These are phyloP conservation scores for Dioctria rufipes DNA, from an alignment of 2,888 invertebrate species.

Conservation along the genomic window DNA sequence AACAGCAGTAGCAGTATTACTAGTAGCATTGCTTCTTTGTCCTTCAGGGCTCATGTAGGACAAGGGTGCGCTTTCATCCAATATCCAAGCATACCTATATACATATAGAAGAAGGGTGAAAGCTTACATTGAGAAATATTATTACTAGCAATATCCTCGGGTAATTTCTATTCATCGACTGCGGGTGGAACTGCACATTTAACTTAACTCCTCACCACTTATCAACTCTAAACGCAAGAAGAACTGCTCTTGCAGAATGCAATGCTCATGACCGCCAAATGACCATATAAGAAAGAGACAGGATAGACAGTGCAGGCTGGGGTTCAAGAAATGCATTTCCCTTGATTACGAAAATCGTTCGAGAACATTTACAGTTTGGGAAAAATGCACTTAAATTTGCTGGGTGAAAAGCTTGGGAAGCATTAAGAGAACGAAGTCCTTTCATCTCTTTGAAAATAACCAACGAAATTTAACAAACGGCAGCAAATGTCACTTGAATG, in stretches of 20 bases:
- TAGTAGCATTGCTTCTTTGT: slow-evolving; percentile 12
- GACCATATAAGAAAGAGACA: slow-evolving; percentile 51
- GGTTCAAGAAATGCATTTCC: slow-evolving; percentile 54
- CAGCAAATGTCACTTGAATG: slow-evolving; percentile 53
- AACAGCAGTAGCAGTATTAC: too few species aligned
- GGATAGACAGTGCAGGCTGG: neutral
- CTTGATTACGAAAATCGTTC: slow-evolving; percentile 47
- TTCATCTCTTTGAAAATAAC: neutral
- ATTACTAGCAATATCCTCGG: slow-evolving; percentile 1
- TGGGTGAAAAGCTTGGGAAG: slow-evolving; percentile 3
- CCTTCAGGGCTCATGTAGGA: slow-evolving; percentile 40
- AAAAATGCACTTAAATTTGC: slow-evolving; percentile 29
- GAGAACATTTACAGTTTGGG: slow-evolving; percentile 3
- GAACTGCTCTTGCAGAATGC: slow-evolving; percentile 19
- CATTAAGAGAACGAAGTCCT: slow-evolving; percentile 46
- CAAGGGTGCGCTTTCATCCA: slow-evolving; percentile 10
- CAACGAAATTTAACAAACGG: neutral
- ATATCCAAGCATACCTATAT: neutral
- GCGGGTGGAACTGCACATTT: slow-evolving; percentile 39
- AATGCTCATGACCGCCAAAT: slow-evolving; percentile 53
- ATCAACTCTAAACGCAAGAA: slow-evolving; percentile 21
- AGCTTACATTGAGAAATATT: neutral
- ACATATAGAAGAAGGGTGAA: neutral
- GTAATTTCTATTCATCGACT: slow-evolving; percentile 16
- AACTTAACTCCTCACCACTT: slow-evolving; percentile 39